A percentile compares a stretch with the other conserved stretches of the same genome.
phyloP scores from a whole-genome alignment of 2,797 vertebrate genomes.

The Heteromormyrus szaboi region DNA sequence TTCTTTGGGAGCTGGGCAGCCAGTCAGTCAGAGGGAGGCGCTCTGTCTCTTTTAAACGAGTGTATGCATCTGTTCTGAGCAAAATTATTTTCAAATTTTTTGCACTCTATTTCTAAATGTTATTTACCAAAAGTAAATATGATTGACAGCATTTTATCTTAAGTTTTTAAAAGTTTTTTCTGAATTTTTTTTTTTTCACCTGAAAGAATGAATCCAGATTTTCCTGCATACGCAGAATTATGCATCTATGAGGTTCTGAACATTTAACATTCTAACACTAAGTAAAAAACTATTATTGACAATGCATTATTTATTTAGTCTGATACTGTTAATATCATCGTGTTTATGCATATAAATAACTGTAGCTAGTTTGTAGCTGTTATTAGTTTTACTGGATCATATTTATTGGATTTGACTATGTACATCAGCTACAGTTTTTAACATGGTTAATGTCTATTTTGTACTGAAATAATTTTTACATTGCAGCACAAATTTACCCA shows the following conservation, averaged over 20 bases:
- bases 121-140: slow-evolving; percentile 2
- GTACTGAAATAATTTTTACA: neutral
- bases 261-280: neutral
- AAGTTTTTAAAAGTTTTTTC: neutral
- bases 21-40: neutral
- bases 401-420: neutral
- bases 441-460: neutral
- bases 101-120: neutral
- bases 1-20: neutral
- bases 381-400: neutral
- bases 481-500: neutral
- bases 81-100: neutral
- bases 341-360: neutral
- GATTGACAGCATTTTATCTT: neutral
- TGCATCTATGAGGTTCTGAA: neutral
- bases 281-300: neutral
- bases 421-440: neutral
- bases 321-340: neutral
- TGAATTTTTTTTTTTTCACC: neutral
- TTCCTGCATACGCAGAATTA: neutral
- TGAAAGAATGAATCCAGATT: neutral
- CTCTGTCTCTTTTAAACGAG: neutral
- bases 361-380: neutral
- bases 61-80: neutral
- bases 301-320: neutral